phyloP scores from a whole-genome alignment of 2,113 vertebrate genomes.

The Plecturocebus donacophilus region DNA sequence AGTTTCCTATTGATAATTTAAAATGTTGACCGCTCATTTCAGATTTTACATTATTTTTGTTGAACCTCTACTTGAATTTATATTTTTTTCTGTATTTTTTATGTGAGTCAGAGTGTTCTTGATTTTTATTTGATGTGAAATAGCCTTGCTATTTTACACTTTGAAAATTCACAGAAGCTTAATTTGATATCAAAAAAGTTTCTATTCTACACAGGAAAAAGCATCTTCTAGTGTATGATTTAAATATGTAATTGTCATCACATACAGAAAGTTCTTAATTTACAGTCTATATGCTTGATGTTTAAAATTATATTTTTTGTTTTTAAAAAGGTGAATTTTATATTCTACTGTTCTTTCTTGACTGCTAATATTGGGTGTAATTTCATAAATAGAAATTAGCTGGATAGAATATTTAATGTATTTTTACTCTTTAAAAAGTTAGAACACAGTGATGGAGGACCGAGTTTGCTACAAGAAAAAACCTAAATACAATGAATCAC shows the following conservation, averaged over 20 bases:
- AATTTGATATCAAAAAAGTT: slow-evolving; percentile 45
- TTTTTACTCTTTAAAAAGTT: background rate
- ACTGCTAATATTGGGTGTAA: background rate
- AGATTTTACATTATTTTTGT: slow-evolving; percentile 35
- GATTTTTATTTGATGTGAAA: slow-evolving; percentile 59
- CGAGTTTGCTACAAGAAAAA: background rate
- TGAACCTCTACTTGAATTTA: slow-evolving; percentile 5
- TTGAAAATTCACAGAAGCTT: slow-evolving; percentile 54
- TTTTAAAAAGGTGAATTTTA: slow-evolving; percentile 24
- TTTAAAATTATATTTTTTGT: slow-evolving; percentile 36
- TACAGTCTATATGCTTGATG: background rate
- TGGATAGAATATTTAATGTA: background rate
- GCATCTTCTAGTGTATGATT: background rate
- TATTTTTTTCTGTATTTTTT: background rate
- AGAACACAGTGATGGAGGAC: background rate
- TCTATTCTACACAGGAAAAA: slow-evolving; percentile 62
- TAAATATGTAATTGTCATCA: background rate
- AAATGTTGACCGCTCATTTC: slow-evolving; percentile 33
- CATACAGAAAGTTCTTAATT: slow-evolving; percentile 16
- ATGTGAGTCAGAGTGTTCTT: slow-evolving; percentile 42
- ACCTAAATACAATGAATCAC: background rate
- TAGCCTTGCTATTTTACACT: slow-evolving; percentile 57
- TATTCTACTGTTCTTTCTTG: slow-evolving; percentile 21
- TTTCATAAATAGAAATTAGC: background rate
- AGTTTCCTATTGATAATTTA: slow-evolving; percentile 1